Base-by-base conservation (phyloP, 2,888 invertebrate genomes). In the Thera britannica region DNA sequence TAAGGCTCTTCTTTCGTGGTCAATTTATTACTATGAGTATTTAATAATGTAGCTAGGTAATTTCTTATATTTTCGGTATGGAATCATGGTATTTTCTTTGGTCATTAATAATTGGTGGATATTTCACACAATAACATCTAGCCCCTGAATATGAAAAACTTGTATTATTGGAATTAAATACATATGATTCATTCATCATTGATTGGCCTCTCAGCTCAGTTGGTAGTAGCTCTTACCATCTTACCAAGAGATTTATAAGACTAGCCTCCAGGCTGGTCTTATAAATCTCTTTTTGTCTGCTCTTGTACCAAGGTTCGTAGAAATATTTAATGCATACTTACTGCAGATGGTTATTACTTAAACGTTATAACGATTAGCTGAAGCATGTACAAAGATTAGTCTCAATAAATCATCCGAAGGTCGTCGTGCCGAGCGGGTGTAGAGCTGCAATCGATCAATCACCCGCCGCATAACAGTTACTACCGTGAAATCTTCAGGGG, bases 401-500 rank as follows among this genome's bases (percentile, higher is more conserved):
- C 65, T 64, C 69, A 77, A 77, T 73, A 76, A 75, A 77, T 75
- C 73, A 76, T 75, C 72, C 66, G 56, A 66, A 66, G 69, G 69
- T 62, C 12, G 67, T 65, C 70, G 59, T 6, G 67, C 62, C 65
- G 62, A 73, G 23, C 75, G 76, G 65, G 72, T 71, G 71, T 66
- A 71, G 67, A 71, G 71, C 79, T 83, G 81, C 84, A 83, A 89
- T 86, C 90, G 82, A 92, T 93, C 93, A 92, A 92, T 93, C 92
- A 92, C 90, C 79, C 83, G 81, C 83, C 85, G 86, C 89, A 91
- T 90, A 90, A 90, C 89, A 90, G 89, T 84, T 90, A 90, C 90
- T 90, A 87, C 91, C 90, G 88, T 89, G 86, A 90, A 90, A 88
- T 92, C 90, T 92, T 92, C 85, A 82, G 88, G 90, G 91, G 91